Evolutionary conservation across 2,113 vertebrate species (phyloP).

Genomic region (Scopus umbretta): DNA sequence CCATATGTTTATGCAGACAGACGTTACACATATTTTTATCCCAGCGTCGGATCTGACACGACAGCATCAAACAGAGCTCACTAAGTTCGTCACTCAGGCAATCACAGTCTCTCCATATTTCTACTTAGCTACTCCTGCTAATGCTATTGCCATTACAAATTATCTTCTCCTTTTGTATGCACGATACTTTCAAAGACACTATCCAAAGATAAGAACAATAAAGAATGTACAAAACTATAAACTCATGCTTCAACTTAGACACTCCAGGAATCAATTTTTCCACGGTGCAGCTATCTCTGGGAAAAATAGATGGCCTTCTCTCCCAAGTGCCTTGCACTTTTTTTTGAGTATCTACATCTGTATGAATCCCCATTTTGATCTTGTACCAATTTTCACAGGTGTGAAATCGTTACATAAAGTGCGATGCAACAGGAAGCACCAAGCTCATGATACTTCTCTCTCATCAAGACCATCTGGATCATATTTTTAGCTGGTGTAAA

Average conservation of each 20-base stretch:
- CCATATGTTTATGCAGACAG: background rate
- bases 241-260: background rate
- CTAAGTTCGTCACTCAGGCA: background rate
- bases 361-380: background rate
- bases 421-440: background rate
- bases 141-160: background rate
- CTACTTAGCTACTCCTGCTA: background rate
- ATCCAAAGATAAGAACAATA: background rate
- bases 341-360: background rate
- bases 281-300: background rate
- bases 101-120: background rate
- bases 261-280: background rate
- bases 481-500: background rate
- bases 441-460: background rate
- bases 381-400: background rate
- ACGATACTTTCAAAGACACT: background rate
- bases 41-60: background rate
- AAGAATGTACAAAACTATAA: background rate
- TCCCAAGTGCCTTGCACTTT: background rate
- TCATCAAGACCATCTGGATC: background rate
- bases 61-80: constrained; percentile 1
- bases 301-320: background rate
- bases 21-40: background rate
- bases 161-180: background rate
- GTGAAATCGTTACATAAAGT: background rate